phyloP scores from a whole-genome alignment of 2,888 invertebrate genomes.

The Ophion obscuratus region DNA sequence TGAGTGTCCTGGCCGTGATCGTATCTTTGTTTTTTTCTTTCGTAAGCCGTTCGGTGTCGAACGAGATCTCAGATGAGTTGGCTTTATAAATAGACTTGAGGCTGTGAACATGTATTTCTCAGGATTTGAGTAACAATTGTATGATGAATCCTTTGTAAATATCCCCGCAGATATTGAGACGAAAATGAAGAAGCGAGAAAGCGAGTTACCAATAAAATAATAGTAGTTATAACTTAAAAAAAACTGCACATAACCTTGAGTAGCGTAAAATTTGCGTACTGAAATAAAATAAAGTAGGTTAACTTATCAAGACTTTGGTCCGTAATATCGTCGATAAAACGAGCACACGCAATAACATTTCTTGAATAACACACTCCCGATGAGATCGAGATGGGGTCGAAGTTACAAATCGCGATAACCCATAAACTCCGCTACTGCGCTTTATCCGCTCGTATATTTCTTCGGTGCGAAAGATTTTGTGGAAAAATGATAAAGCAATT shows the following conservation, averaged over 20 bases:
- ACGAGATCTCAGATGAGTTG: slow-evolving; percentile 46
- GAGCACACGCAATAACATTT: slow-evolving; percentile 9
- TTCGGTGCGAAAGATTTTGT: not conserved
- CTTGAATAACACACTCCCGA: not conserved
- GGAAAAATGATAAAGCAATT: not conserved
- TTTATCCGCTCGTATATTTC: not conserved
- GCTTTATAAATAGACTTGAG: slow-evolving; percentile 67
- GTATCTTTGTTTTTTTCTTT: slow-evolving; percentile 13
- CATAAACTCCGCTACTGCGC: not conserved
- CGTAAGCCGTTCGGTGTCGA: slow-evolving; percentile 26
- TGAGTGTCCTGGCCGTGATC: slow-evolving; percentile 20
- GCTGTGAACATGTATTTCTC: slow-evolving; percentile 7
- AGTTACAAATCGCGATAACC: slow-evolving; percentile 58
- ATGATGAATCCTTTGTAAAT: slow-evolving; percentile 13
- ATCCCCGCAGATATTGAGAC: not conserved
- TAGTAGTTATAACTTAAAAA: not conserved
- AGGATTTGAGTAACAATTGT: slow-evolving; percentile 34
- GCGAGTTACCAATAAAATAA: not conserved
- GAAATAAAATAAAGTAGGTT: slow-evolving; percentile 39
- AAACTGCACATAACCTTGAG: not conserved
- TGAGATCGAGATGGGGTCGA: slow-evolving; percentile 38
- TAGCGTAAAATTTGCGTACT: not conserved
- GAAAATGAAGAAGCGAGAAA: slow-evolving; percentile 3
- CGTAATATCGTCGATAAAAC: slow-evolving; percentile 40
- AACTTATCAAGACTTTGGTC: slow-evolving; percentile 26